These are phyloP conservation scores for Eledona agricola DNA, from an alignment of 2,888 invertebrate species.

Conservation along the genomic window DNA sequence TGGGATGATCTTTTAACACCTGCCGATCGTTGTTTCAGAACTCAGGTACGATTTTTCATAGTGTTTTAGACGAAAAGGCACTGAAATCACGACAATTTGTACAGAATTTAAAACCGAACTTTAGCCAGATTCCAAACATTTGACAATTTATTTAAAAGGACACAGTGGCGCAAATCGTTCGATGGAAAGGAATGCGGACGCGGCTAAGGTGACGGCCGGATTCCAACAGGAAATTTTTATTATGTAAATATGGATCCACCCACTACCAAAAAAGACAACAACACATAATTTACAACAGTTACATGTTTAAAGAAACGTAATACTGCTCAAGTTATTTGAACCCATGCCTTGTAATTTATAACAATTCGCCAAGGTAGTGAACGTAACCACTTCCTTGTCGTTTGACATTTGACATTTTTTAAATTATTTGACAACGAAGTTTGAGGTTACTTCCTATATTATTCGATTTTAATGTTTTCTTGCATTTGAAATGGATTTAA, in stretches of 20 bases:
- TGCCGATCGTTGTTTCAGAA: neutral
- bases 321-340: too few relatives aligned
- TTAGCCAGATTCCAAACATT: slow-evolving; percentile 14
- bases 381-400: slow-evolving; percentile 1
- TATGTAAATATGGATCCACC: neutral
- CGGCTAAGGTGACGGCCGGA: slow-evolving; percentile 11
- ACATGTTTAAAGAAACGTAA: too few relatives aligned
- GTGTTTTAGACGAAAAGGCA: neutral
- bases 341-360: too few relatives aligned
- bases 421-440: slow-evolving; percentile 8
- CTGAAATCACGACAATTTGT: neutral
- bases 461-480: slow-evolving; percentile 3
- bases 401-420: too few relatives aligned
- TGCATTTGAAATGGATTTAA: slow-evolving; percentile 57
- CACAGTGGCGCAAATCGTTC: slow-evolving; percentile 39
- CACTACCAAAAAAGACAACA: neutral
- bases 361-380: too few relatives aligned
- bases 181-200: slow-evolving; percentile 22
- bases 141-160: slow-evolving; percentile 39
- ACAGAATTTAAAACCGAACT: slow-evolving; percentile 3
- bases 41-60: slow-evolving; percentile 8
- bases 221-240: too few relatives aligned
- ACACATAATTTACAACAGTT: slow-evolving; percentile 1
- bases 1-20: slow-evolving; percentile 32
- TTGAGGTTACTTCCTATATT: slow-evolving; percentile 8